These are phyloP conservation scores for Lanius collurio DNA, from an alignment of 2,113 vertebrate genomes.

Conservation along the genomic window DNA sequence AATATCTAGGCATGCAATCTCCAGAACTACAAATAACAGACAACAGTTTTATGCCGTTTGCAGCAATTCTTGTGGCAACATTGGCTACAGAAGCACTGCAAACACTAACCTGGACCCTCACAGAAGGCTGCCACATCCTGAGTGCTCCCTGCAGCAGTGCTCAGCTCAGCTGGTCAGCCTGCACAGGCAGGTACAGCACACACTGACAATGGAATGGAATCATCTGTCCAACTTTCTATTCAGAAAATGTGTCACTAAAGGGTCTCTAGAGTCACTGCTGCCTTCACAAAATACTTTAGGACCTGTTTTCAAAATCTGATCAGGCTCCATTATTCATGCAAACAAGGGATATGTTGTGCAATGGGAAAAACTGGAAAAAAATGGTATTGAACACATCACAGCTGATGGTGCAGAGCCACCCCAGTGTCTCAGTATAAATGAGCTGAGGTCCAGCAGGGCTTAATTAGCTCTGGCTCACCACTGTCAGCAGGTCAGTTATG, in stretches of 20 bases:
- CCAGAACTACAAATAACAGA: neutral
- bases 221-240: neutral
- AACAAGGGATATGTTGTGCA: accelerated
- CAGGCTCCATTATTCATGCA: neutral
- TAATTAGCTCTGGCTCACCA: neutral
- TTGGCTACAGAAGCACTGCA: neutral
- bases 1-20: neutral
- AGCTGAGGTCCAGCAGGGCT: neutral
- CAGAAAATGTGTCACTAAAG: neutral
- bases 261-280: neutral
- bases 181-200: neutral
- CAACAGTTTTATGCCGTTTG: neutral
- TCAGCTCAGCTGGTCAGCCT: neutral
- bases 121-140: accelerated
- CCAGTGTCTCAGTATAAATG: neutral
- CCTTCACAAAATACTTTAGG: neutral
- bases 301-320: neutral
- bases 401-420: neutral
- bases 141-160: neutral
- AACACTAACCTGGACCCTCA: accelerated
- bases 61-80: neutral
- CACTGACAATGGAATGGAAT: neutral
- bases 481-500: neutral
- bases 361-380: neutral
- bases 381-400: neutral